Percentiles rank a stretch among this genome's conserved stretches.
These are phyloP conservation scores for Pteropus rufus DNA, from an alignment of 2,797 vertebrate species.

Conservation along the genomic window DNA sequence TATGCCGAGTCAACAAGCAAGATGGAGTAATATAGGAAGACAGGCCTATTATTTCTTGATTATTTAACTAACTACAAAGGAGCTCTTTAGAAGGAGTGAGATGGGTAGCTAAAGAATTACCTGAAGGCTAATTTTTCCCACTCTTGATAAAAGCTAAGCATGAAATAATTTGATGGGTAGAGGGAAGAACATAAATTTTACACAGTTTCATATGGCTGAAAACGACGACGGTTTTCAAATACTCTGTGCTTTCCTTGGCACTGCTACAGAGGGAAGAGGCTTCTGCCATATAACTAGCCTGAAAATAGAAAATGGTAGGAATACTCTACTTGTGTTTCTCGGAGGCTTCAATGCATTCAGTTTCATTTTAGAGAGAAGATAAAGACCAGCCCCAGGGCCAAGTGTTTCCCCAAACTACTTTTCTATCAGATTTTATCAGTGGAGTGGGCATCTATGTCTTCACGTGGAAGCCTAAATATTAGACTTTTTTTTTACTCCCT, in stretches of 20 bases:
- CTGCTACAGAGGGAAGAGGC: neutral
- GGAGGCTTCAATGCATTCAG: neutral
- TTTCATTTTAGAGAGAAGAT: slow-evolving; percentile 40
- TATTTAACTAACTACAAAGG: slow-evolving; percentile 10
- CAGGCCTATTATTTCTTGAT: neutral
- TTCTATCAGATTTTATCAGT: neutral
- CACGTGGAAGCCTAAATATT: neutral
- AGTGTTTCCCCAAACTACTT: slow-evolving; percentile 19
- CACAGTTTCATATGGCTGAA: neutral
- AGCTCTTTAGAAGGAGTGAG: neutral
- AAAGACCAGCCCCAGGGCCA: neutral
- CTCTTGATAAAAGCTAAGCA: neutral
- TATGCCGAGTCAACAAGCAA: neutral
- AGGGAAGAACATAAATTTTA: neutral
- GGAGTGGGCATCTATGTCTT: neutral
- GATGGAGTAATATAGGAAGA: neutral
- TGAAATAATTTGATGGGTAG: neutral
- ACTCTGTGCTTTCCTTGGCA: neutral
- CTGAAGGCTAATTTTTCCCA: neutral
- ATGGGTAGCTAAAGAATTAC: neutral
- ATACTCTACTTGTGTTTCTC: neutral
- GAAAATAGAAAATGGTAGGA: neutral
- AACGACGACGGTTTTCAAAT: neutral
- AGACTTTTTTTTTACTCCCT: neutral
- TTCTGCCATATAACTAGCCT: neutral